Evolutionary conservation across 2,888 invertebrate species (phyloP), one percentile per base, ranked within the genome.

Genomic region (Drosophila neotestacea): DNA sequence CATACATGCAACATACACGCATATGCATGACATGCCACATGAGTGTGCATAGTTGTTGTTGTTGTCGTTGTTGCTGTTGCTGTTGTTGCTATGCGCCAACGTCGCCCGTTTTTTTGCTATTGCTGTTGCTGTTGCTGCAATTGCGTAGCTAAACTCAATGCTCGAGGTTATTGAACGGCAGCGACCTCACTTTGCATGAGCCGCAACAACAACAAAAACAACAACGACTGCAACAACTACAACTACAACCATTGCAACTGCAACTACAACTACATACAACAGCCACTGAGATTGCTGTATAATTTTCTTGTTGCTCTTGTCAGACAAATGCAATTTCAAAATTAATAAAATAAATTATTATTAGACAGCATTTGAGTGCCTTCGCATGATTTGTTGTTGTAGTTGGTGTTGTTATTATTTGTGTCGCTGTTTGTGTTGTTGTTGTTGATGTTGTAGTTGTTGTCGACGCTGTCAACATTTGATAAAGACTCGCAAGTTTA

Each of bases 81-180:
- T 63, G 73, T 54, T 83, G 88, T 79, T 82, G 85, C 82, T 56
- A 81, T 78, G 78, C 63, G 63, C 62, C 48, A 58, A 28, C 46
- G 56, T 55, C 42, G 55, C 55, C 42, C 55, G 34, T 58, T 58
- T 58, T 46, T 71, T 72, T 68, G 77, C 68, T 73, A 73, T 39
- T 65, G 56, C 44, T 66, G 69, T 39, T 65, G 56, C 44, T 66
- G 73, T 56, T 46, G 67, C 48, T 64, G 70, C 85, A 88, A 88
- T 87, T 84, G 83, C 89, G 89, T 84, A 84, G 85, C 82, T 59
- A 58, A 65, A 71, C 61, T 70, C 66, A 62, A 34, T 58, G 81
- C 73, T 80, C 72, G 87, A 85, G 90, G 87, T 91, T 90, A 91
- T 90, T 91, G 91, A 91, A 91, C 91, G 91, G 85, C 89, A 90